Conservation (phyloP, 2,113 vertebrate genomes). For the Myiozetetes cayanensis region DNA sequence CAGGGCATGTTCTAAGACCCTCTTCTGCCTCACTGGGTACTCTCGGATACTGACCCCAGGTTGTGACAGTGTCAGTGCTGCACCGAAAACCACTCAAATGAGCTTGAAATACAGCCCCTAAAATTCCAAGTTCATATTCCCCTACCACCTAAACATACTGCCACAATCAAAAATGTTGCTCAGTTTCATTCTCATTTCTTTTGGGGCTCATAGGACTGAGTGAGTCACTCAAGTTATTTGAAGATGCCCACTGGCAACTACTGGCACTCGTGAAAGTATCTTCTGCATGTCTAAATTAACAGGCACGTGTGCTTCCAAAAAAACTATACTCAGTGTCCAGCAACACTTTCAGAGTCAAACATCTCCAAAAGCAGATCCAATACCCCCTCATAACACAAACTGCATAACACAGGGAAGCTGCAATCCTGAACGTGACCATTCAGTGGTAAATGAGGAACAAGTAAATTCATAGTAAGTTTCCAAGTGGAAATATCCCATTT, state of each 20-base stretch:
- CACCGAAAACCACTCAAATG: neutral
- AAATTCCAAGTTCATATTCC: neutral
- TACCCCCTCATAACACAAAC: neutral
- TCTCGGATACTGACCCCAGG: rapidly evolving
- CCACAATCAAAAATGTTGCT: neutral
- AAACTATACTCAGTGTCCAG: too few species aligned
- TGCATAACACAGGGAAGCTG: rapidly evolving
- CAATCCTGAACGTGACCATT: neutral
- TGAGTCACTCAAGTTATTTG: neutral
- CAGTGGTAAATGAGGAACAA: neutral
- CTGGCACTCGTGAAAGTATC: neutral
- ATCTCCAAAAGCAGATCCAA: neutral
- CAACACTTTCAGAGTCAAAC: neutral
- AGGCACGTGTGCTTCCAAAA: rapidly evolving
- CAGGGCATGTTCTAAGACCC: neutral
- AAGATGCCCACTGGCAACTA: neutral
- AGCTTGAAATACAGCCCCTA: neutral
- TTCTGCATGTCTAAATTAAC: neutral
- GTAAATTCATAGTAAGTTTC: neutral
- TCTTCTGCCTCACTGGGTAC: neutral
- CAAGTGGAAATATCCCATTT: neutral
- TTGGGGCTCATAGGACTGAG: neutral
- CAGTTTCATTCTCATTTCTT: neutral
- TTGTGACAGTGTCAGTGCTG: neutral
- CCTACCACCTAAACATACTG: neutral